These are phyloP conservation scores for Cydia amplana DNA, from an alignment of 1,140 invertebrate species.

Conservation along the genomic window DNA sequence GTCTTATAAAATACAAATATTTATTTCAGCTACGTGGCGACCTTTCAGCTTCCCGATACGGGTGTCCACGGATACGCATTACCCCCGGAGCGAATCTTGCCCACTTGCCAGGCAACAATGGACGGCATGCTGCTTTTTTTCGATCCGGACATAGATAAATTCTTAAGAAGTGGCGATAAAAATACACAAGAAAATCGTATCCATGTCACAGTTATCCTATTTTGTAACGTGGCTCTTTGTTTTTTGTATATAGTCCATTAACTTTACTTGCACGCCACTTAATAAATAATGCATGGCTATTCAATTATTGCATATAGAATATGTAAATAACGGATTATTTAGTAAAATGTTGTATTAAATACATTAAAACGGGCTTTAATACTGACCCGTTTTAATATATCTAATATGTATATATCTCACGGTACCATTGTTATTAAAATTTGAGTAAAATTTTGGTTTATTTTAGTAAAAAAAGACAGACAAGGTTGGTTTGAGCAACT, in stretches of 20 bases:
- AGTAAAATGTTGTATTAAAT: too few species aligned
- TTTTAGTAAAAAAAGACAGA: too few species aligned
- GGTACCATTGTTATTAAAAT: too few species aligned
- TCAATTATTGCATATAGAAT: too few species aligned
- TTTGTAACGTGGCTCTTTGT: background rate
- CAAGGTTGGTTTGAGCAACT: too few species aligned
- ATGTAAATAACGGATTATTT: too few species aligned
- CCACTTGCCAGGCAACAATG: constrained; percentile 83
- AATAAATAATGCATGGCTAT: too few species aligned
- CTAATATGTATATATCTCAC: too few species aligned
- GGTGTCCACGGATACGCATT: constrained; percentile 84
- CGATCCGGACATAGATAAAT: background rate
- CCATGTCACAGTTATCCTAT: background rate
- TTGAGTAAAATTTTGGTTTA: too few species aligned
- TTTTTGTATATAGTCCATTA: background rate
- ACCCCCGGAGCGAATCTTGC: constrained; percentile 83
- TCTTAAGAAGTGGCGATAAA: background rate
- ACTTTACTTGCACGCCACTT: background rate
- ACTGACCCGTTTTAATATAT: too few species aligned
- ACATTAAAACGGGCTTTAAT: too few species aligned
- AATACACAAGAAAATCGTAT: background rate
- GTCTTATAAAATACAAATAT: background rate
- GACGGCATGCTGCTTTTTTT: constrained; percentile 70
- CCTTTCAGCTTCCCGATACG: constrained; percentile 77
- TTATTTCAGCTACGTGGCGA: constrained; percentile 33